A percentile compares a stretch with the other conserved stretches of the same genome.
These are phyloP conservation scores for Lepidiolamprologus cunningtoni DNA, from an alignment of 2,113 vertebrate genomes.

Conservation along the genomic window DNA sequence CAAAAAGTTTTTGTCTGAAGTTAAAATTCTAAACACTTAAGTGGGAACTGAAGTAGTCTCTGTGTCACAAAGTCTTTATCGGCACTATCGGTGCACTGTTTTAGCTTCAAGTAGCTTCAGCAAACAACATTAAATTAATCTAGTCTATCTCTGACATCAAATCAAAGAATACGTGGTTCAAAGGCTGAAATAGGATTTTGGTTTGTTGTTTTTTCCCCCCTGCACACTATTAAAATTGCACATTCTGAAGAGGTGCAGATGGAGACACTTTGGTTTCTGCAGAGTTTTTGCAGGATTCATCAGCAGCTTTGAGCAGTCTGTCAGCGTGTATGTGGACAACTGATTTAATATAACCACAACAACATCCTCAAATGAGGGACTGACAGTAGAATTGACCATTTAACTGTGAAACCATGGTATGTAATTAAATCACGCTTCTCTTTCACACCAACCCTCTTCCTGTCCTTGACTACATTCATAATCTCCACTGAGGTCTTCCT, in stretches of 20 bases:
- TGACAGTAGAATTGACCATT: not conserved
- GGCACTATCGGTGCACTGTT: accelerated
- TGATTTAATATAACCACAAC: not conserved
- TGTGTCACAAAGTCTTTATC: not conserved
- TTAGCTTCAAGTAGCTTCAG: not conserved
- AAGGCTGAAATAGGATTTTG: not conserved
- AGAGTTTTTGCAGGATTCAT: not conserved
- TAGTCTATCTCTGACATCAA: not conserved
- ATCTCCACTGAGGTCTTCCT: not conserved
- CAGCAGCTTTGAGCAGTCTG: not conserved
- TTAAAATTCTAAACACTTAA: not conserved
- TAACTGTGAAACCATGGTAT: not conserved
- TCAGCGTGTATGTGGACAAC: not conserved
- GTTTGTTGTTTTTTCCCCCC: accelerated
- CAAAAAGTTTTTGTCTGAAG: not conserved
- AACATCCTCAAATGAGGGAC: not conserved
- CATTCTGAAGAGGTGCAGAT: not conserved
- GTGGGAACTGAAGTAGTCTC: not conserved
- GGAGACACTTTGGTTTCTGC: not conserved
- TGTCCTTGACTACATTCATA: not conserved
- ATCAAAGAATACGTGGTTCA: not conserved
- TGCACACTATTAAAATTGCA: not conserved
- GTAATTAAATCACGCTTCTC: not conserved
- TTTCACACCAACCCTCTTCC: not conserved
- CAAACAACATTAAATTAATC: not conserved